phyloP scores from a whole-genome alignment of 2,113 vertebrate species.

The Struthidea cinerea region DNA sequence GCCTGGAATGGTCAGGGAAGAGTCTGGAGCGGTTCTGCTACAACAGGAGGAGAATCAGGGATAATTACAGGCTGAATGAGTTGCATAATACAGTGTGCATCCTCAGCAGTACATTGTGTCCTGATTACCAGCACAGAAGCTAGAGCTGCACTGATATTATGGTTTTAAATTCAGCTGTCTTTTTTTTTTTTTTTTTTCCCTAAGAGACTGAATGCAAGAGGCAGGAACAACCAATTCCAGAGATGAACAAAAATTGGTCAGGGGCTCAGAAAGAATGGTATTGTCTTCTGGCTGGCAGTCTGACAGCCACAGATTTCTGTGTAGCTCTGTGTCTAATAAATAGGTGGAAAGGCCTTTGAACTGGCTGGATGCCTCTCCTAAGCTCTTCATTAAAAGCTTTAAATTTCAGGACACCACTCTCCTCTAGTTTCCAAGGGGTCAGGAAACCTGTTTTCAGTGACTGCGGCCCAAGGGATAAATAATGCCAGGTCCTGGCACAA shows the following conservation, averaged over 20 bases:
- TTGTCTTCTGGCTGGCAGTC: constrained; percentile 8
- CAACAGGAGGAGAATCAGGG: constrained; percentile 40
- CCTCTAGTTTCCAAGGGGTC: neutral
- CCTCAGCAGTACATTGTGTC: constrained; percentile 59
- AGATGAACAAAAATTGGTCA: neutral
- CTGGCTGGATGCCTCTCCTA: neutral
- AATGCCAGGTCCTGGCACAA: neutral
- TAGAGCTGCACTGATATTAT: constrained; percentile 35
- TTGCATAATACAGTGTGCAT: constrained; percentile 44
- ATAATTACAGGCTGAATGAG: constrained; percentile 71
- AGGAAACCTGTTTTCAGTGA: neutral
- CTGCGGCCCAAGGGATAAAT: neutral
- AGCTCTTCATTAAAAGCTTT: constrained; percentile 18
- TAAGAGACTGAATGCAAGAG: neutral
- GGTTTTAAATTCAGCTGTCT: constrained; percentile 17
- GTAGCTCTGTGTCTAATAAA: neutral
- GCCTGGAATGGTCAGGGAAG: neutral
- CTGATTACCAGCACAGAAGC: constrained; percentile 34
- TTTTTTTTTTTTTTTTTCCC: neutral
- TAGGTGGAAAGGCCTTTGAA: constrained; percentile 19
- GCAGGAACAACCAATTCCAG: neutral
- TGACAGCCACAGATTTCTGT: neutral
- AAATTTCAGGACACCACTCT: neutral
- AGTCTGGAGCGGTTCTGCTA: constrained; percentile 35
- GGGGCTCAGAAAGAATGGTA: neutral